Conservation (phyloP, 2,113 vertebrate genomes). For the Axis porcinus region DNA sequence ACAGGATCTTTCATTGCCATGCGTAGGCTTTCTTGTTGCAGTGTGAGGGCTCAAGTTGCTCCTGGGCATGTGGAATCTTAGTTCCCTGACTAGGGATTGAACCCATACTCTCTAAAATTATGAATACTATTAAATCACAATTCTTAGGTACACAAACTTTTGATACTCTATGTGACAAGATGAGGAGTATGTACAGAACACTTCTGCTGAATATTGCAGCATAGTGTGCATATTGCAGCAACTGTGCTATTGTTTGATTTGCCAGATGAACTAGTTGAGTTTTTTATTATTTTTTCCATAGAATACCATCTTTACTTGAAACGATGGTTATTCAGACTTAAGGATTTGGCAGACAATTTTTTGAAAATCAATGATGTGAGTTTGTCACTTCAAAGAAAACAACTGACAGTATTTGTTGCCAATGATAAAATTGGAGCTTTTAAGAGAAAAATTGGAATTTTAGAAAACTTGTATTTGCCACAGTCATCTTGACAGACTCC, state of each 20-base stretch:
- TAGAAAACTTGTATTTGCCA: neutral
- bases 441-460: neutral
- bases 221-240: no score
- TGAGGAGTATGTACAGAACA: fast-evolving
- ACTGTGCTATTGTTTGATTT: neutral
- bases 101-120: neutral
- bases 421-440: neutral
- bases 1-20: neutral
- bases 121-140: neutral
- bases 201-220: neutral
- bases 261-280: neutral
- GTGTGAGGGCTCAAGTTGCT: neutral
- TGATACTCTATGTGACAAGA: neutral
- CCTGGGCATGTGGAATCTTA: neutral
- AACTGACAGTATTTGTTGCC: neutral
- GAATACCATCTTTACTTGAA: neutral
- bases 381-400: neutral
- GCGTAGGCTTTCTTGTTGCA: neutral
- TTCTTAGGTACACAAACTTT: neutral
- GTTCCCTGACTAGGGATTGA: neutral
- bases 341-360: neutral
- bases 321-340: neutral
- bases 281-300: neutral
- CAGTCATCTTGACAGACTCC: neutral
- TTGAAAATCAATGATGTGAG: neutral